phyloP scores from a whole-genome alignment of 2,797 vertebrate genomes.

The Gallinago stenura region DNA sequence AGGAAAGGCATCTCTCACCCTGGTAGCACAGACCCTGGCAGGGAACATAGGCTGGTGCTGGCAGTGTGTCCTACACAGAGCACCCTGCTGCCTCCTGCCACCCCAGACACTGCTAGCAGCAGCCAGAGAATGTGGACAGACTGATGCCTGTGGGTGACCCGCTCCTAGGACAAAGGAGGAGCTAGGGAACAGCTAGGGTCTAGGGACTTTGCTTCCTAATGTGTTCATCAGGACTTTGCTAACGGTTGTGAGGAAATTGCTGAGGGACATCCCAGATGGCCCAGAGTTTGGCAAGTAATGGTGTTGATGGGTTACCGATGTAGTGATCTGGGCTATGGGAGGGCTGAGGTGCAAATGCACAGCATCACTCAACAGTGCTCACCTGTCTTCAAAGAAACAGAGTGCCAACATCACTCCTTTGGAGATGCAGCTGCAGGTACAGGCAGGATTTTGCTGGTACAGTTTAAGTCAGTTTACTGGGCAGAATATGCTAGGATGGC shows the following conservation, averaged over 20 bases:
- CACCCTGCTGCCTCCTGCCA: not conserved
- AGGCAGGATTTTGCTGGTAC: not conserved
- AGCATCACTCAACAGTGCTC: too few species aligned
- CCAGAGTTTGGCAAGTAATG: not conserved
- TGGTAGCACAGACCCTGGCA: not conserved
- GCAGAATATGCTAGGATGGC: too few species aligned
- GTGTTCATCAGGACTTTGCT: not conserved
- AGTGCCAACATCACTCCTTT: not conserved
- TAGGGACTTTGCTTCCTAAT: not conserved
- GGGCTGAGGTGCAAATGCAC: fast-evolving
- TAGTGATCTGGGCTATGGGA: not conserved
- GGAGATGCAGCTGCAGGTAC: not conserved
- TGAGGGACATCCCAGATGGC: not conserved
- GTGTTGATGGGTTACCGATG: not conserved
- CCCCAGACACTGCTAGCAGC: not conserved
- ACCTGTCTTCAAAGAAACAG: not conserved
- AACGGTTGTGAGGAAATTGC: not conserved
- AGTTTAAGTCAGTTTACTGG: not conserved
- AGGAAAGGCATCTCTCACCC: not conserved
- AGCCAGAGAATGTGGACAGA: fast-evolving
- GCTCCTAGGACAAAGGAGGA: not conserved
- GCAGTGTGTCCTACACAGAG: not conserved
- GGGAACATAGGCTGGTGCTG: too few species aligned
- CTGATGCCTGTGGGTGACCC: not conserved
- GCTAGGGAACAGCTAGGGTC: not conserved